phyloP scores from a whole-genome alignment of 2,888 invertebrate genomes.

The Plemyria rubiginata region DNA sequence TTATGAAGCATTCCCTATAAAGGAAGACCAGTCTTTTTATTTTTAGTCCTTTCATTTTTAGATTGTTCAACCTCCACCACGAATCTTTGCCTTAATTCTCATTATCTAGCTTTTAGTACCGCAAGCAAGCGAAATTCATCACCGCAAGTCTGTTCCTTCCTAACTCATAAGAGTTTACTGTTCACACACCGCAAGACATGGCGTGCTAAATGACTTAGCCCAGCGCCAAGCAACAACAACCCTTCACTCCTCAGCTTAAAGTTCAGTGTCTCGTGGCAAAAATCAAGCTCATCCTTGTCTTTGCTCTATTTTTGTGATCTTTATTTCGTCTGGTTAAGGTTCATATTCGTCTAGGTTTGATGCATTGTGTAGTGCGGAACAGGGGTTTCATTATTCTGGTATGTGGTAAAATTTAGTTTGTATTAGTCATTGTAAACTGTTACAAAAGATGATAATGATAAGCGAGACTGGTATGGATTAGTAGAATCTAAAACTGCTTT shows the following conservation, averaged over 20 bases:
- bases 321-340: conserved; percentile 21
- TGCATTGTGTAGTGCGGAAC: conserved; percentile 28
- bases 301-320: conserved; percentile 4
- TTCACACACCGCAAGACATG: conserved; percentile 40
- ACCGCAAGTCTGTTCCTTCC: conserved; percentile 30
- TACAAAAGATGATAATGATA: conserved; percentile 17
- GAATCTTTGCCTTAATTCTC: not conserved
- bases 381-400: conserved; percentile 38
- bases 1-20: too few relatives aligned
- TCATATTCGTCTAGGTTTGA: conserved; percentile 6
- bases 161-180: conserved; percentile 36
- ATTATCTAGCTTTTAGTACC: conserved; percentile 16
- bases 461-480: not conserved
- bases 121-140: conserved; percentile 35
- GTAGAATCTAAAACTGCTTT: not conserved
- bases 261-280: conserved; percentile 14
- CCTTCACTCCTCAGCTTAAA: conserved; percentile 18
- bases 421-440: conserved; percentile 34
- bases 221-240: conserved; percentile 8
- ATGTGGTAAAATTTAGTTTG: conserved; percentile 31
- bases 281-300: conserved; percentile 5
- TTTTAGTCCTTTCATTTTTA: too few relatives aligned
- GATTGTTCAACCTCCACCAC: too few relatives aligned
- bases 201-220: conserved; percentile 36
- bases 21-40: too few relatives aligned